Percentiles rank a stretch among this genome's conserved stretches.
Evolutionary conservation across 2,888 invertebrate genomes (phyloP).

Genomic region (Graphium colonna): DNA sequence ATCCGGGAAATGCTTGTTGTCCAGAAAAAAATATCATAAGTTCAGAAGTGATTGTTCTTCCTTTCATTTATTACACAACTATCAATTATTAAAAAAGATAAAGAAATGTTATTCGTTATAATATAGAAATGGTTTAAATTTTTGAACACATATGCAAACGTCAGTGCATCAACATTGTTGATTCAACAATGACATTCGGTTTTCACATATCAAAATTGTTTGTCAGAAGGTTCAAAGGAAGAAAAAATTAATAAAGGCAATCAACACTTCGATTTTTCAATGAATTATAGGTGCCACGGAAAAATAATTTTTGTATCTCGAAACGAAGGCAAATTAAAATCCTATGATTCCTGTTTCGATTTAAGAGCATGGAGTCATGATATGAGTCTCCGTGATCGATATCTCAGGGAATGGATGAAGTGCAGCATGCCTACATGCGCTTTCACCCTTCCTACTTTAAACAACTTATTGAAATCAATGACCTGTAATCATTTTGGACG

Average conservation of each 20-base stretch:
- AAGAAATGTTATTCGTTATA: too few relatives aligned
- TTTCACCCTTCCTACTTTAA: slow-evolving; percentile 47
- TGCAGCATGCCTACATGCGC: slow-evolving; percentile 58
- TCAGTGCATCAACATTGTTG: slow-evolving; percentile 4
- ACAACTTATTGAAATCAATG: slow-evolving; percentile 48
- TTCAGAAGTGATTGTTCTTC: too few relatives aligned
- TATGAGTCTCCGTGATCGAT: slow-evolving; percentile 38
- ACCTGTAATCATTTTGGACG: slow-evolving; percentile 46
- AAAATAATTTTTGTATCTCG: slow-evolving; percentile 51
- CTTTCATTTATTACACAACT: too few relatives aligned
- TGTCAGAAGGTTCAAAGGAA: slow-evolving; percentile 39
- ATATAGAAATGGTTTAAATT: too few relatives aligned
- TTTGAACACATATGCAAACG: slow-evolving; percentile 4
- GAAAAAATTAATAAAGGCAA: slow-evolving; percentile 26
- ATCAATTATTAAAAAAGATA: too few relatives aligned
- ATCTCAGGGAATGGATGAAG: slow-evolving; percentile 71
- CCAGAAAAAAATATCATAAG: too few relatives aligned
- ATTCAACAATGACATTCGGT: slow-evolving; percentile 27
- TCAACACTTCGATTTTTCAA: slow-evolving; percentile 40
- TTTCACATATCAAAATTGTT: slow-evolving; percentile 42
- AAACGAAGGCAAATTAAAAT: slow-evolving; percentile 77
- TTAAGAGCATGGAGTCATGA: slow-evolving; percentile 79
- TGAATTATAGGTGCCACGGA: slow-evolving; percentile 44
- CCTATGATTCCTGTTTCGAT: slow-evolving; percentile 74
- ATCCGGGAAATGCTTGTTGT: too few relatives aligned